phyloP scores from a whole-genome alignment of 1,140 invertebrate genomes.

The Drosophila takahashii region DNA sequence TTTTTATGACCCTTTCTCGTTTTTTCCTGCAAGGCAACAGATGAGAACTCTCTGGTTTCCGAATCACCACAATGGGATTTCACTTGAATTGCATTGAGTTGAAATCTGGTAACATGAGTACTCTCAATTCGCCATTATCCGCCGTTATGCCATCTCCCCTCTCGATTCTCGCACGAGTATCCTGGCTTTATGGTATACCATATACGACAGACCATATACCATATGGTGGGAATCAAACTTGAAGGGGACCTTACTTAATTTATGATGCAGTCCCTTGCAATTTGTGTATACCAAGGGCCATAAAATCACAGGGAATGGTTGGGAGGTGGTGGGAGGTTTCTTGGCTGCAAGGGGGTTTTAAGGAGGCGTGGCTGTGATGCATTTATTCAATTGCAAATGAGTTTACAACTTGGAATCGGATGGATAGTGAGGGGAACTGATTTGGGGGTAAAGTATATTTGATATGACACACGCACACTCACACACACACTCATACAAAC shows the following conservation, averaged over 20 bases:
- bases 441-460: slow-evolving; percentile 1
- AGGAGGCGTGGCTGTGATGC: slow-evolving; percentile 3
- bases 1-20: neutral
- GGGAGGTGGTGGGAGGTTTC: too few relatives aligned
- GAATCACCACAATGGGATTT: neutral
- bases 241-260: slow-evolving; percentile 19
- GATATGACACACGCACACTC: slow-evolving; percentile 10
- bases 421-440: neutral
- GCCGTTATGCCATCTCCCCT: neutral
- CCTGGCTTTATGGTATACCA: neutral
- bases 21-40: neutral
- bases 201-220: slow-evolving; percentile 8
- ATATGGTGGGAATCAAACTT: slow-evolving; percentile 66
- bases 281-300: slow-evolving; percentile 57
- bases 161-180: neutral
- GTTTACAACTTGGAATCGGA: slow-evolving; percentile 13
- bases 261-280: slow-evolving; percentile 46
- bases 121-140: neutral
- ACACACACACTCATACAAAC: slow-evolving; percentile 9
- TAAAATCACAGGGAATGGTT: neutral
- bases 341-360: too few relatives aligned
- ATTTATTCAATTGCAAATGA: slow-evolving; percentile 20
- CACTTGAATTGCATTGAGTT: slow-evolving; percentile 1
- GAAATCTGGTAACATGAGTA: neutral
- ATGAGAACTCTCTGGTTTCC: neutral